These are phyloP conservation scores for Thaumetopoea pityocampa DNA, from an alignment of 1,140 invertebrate species.

Conservation along the genomic window DNA sequence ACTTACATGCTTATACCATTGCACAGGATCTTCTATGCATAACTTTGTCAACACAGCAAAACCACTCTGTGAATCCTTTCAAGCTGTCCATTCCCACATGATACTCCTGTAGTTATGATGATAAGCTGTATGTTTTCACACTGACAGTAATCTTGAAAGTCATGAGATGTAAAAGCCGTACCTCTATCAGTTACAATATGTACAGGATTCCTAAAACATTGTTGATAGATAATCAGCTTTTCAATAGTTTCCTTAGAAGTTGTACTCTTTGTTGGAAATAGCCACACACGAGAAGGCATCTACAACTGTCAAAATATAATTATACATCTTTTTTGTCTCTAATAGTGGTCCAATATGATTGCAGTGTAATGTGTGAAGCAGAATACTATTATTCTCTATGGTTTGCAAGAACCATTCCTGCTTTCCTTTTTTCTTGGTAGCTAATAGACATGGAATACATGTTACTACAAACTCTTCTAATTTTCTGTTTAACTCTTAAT, in stretches of 20 bases:
- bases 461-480: constrained; percentile 38
- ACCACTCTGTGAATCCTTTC: too few species aligned
- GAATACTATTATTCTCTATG: constrained; percentile 33
- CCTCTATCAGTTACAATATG: too few species aligned
- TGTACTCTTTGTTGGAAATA: constrained; percentile 46
- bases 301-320: too few species aligned
- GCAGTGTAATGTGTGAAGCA: constrained; percentile 41
- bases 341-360: constrained; percentile 58
- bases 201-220: constrained; percentile 34
- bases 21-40: constrained; percentile 14
- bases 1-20: constrained; percentile 29
- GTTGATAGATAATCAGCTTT: constrained; percentile 29
- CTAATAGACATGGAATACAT: constrained; percentile 53
- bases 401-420: constrained; percentile 44
- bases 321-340: constrained; percentile 50
- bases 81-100: too few species aligned
- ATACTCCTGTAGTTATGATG: too few species aligned
- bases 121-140: too few species aligned
- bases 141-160: too few species aligned
- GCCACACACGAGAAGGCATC: constrained; percentile 50
- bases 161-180: too few species aligned
- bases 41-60: constrained; percentile 37
- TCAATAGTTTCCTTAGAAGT: constrained; percentile 34
- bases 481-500: constrained; percentile 39
- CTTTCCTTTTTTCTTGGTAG: constrained; percentile 49